Evolutionary conservation across 2,113 vertebrate species (phyloP).

Genomic region (Octodon degus): DNA sequence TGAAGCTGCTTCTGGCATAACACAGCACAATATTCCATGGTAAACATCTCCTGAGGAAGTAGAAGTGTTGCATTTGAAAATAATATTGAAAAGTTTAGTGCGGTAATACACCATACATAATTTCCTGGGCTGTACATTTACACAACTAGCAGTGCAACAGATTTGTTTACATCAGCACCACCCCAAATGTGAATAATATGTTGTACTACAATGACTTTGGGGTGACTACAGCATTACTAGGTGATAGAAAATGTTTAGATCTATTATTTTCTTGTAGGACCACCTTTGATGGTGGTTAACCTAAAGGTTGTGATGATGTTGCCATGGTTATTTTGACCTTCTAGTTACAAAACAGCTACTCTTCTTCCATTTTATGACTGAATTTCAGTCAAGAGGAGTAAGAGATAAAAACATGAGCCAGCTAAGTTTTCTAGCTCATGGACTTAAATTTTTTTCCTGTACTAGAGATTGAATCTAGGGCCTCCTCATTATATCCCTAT

Average conservation of each 20-base stretch:
- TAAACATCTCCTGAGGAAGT: neutral
- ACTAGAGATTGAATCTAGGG: neutral
- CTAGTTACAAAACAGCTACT: neutral
- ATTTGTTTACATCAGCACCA: neutral
- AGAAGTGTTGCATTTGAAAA: too few relatives aligned
- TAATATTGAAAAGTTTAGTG: neutral
- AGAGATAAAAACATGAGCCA: neutral
- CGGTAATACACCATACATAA: neutral
- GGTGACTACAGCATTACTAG: too few relatives aligned
- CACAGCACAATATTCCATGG: neutral
- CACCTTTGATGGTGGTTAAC: neutral
- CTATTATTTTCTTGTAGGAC: neutral
- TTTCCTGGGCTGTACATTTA: neutral
- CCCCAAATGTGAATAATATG: neutral
- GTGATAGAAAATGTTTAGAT: neutral
- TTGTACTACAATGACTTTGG: neutral
- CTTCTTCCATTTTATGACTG: neutral
- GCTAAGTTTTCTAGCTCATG: neutral
- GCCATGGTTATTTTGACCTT: neutral
- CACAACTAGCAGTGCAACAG: neutral
- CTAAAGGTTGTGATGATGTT: neutral
- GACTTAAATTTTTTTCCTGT: neutral
- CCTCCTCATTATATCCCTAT: neutral
- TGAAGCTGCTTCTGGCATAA: neutral
- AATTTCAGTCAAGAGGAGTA: constrained; percentile 22